Conservation (phyloP, 2,888 invertebrate genomes). For the Tetropium fuscum region DNA sequence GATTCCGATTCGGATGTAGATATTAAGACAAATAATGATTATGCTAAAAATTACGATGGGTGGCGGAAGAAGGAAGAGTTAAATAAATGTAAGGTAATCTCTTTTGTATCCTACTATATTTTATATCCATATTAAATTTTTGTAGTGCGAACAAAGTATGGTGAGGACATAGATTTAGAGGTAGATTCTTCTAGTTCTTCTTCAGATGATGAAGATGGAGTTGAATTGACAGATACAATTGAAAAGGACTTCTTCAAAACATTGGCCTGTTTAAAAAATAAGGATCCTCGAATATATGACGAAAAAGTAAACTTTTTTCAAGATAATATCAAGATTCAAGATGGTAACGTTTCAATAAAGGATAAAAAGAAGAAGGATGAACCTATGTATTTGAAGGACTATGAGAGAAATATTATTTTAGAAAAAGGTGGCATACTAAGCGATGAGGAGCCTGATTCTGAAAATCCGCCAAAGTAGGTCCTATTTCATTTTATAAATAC, state of each 20-base stretch:
- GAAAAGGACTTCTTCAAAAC: slow-evolving; percentile 92
- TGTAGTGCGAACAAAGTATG: slow-evolving; percentile 85
- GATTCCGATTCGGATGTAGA: slow-evolving; percentile 69
- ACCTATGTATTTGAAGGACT: slow-evolving; percentile 79
- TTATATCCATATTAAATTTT: too few species aligned
- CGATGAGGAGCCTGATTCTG: slow-evolving; percentile 64
- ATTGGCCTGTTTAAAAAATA: slow-evolving; percentile 85
- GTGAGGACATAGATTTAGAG: slow-evolving; percentile 68
- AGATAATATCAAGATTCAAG: slow-evolving; percentile 33
- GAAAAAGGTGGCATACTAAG: slow-evolving; percentile 74
- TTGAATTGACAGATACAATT: slow-evolving; percentile 73
- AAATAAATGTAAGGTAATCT: slow-evolving; percentile 75
- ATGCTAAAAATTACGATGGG: slow-evolving; percentile 85
- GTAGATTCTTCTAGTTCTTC: slow-evolving; percentile 69
- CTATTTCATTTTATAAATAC: too few species aligned
- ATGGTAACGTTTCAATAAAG: slow-evolving; percentile 31
- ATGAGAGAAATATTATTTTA: slow-evolving; percentile 80
- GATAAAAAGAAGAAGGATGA: slow-evolving; percentile 67
- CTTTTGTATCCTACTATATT: too few species aligned
- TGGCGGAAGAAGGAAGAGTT: slow-evolving; percentile 90
- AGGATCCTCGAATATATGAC: slow-evolving; percentile 92
- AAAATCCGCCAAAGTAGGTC: slow-evolving; percentile 23
- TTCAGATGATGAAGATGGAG: slow-evolving; percentile 75
- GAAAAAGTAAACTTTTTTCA: slow-evolving; percentile 78
- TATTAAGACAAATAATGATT: slow-evolving; percentile 80